Evolutionary conservation across 2,888 invertebrate genomes (phyloP).

Genomic region (Ptychoptera albimana): DNA sequence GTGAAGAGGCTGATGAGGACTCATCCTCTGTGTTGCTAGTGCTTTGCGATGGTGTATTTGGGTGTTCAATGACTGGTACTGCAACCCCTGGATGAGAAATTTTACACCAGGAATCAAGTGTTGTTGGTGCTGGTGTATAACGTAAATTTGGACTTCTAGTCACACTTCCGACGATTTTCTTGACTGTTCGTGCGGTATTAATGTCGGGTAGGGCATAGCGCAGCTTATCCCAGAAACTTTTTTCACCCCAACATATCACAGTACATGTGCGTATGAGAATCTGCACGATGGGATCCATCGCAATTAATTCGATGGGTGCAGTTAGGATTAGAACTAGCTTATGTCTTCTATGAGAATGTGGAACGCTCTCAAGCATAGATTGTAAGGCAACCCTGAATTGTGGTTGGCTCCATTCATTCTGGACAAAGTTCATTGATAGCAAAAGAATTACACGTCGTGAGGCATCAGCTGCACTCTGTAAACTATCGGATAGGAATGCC

Average conservation of each 20-base stretch:
- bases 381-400: constrained; percentile 70
- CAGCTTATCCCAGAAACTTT: constrained; percentile 79
- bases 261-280: constrained; percentile 53
- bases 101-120: constrained; percentile 55
- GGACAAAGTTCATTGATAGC: constrained; percentile 63
- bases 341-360: constrained; percentile 44
- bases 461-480: constrained; percentile 35
- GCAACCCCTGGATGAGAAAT: constrained; percentile 33
- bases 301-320: constrained; percentile 51
- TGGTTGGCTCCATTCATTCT: constrained; percentile 67
- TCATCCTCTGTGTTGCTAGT: constrained; percentile 10
- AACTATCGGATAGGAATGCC: constrained; percentile 30
- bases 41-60: constrained; percentile 8
- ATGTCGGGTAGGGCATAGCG: constrained; percentile 67
- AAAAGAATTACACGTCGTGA: constrained; percentile 62
- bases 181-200: constrained; percentile 4
- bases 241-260: constrained; percentile 63
- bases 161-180: constrained; percentile 3
- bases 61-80: constrained; percentile 7
- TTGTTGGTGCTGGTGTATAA: constrained; percentile 59
- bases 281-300: constrained; percentile 61
- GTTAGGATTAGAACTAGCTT: constrained; percentile 40
- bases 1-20: constrained; percentile 8
- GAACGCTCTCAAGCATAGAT: constrained; percentile 49
- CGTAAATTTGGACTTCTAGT: constrained; percentile 28